Evolutionary conservation across 1,140 invertebrate genomes (phyloP), one percentile per base, ranked within the genome.

Genomic region (Chelonus insularis): DNA sequence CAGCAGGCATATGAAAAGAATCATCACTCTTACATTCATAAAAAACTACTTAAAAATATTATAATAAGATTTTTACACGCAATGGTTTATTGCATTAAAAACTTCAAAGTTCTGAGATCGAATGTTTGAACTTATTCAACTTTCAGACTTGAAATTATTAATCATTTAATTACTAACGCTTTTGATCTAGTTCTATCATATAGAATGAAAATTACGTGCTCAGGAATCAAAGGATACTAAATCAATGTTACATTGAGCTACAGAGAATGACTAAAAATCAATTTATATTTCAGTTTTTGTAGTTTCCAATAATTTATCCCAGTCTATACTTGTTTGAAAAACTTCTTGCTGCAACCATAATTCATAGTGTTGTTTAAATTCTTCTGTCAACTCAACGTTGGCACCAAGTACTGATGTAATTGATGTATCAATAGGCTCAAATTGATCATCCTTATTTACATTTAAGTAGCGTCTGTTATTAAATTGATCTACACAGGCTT

Each of bases 321-420:
- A 92, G 73, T 92, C 86, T 57, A 91, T 90, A 68, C 86, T 85
- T 63, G 88, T 89, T 71, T 93, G 89, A 79, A 94, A 98, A 3
- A 99, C 97, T 84, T 99, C 97, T 74, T 95, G 89, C 70, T 99
- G 90, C 20, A 99, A 81, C 97, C 97, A 99, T 8, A 92, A 76
- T 73, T 97, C 92, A 80, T 99, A 99, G 78, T 99, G 95, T 66
- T 91, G 87, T 81, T 97, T 97, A 73, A 99, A 99, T 74, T 96
- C 95, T 25, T 96, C 92, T 21, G 92, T 96, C 48, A 99, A 83
- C 72, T 97, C 92, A 51, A 93, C 80, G 72, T 84, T 86, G 4
- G 66, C 64, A 20, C 93, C 92, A 4, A 97, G 84, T 5, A 95
- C 91, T 74, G 91, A 94, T 12, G 87, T 89, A 18, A 94, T 84